Conservation (phyloP, 2,113 vertebrate genomes). For the Excalfactoria chinensis region DNA sequence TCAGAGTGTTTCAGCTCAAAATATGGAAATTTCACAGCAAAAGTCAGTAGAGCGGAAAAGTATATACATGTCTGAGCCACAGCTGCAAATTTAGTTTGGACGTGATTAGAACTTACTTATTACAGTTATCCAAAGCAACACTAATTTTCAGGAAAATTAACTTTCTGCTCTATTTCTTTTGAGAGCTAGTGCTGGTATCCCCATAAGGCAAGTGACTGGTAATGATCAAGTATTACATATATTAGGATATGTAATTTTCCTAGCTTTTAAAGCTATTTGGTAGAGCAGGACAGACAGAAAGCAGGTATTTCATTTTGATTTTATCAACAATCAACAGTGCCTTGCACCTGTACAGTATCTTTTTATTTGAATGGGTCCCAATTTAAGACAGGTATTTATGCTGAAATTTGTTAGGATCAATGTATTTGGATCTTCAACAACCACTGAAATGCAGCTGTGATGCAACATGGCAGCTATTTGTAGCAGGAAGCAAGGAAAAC, state of each 20-base stretch:
- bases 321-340: background rate
- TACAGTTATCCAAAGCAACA: slow-evolving; percentile 17
- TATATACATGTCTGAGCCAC: background rate
- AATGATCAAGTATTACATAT: background rate
- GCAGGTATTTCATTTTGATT: background rate
- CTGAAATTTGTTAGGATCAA: background rate
- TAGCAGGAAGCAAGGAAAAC: slow-evolving; percentile 23
- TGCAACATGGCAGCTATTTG: slow-evolving; percentile 9
- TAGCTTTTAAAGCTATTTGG: background rate
- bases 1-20: background rate
- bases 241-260: background rate
- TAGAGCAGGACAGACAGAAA: background rate
- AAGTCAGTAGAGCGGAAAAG: slow-evolving; percentile 2
- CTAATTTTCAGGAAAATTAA: slow-evolving; percentile 49
- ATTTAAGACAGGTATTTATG: background rate
- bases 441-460: slow-evolving; percentile 29
- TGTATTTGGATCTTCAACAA: background rate
- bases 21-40: background rate
- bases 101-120: slow-evolving; percentile 14
- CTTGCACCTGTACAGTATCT: background rate
- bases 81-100: slow-evolving; percentile 25
- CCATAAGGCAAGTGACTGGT: background rate
- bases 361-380: background rate
- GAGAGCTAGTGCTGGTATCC: background rate
- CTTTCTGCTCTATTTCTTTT: slow-evolving; percentile 36